Base-by-base conservation (phyloP, 2,888 invertebrate species). In the Drosophila fulvimacula region DNA sequence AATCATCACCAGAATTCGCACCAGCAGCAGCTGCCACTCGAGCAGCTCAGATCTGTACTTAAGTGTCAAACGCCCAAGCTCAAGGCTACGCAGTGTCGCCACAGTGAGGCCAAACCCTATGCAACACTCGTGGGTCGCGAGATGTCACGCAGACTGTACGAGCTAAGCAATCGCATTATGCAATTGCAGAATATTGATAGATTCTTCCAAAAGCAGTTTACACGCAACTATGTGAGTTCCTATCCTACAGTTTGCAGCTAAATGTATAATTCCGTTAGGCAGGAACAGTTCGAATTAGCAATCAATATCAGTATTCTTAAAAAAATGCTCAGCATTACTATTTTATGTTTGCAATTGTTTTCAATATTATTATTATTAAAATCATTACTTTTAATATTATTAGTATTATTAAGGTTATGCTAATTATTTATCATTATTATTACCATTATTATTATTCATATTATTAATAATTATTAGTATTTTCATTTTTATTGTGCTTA, bases 151-250 rank as follows among this genome's bases (percentile, higher is more conserved):
- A 84, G 89, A 32, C 51, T 92, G 5, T 87, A 85, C 62, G 76
- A 89, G 5, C 74, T 92, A 34, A 86, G 91, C 59, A 79, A 88
- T 32, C 88, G 89, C 27, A 74, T 92, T 13, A 81, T 91, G 74
- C 76, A 87, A n/a, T 79, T 92, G 48, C 76, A 90, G 38, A 76
- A 87, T 36, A 84, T 88, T 4, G 90, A 91, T 66, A 81, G 90
- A 10, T 92, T 92, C 77, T 92, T 93, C 38, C 87, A 90, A 17
- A 81, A 82, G 27, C 89, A 90, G 49, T 93, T 92, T 59, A 92
- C 90, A 3, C 85, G 87, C 52, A 92, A 92, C 64, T 93, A 93
- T 87, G 92, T 92, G 70, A 86, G 89, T 75, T 34, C 13, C 32
- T 32, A 30, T 24, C 44, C 11, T 21, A 21, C 5, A 41, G 19